Evolutionary conservation across 2,888 invertebrate species (phyloP).

Genomic region (Alviniconcha strummeri): DNA sequence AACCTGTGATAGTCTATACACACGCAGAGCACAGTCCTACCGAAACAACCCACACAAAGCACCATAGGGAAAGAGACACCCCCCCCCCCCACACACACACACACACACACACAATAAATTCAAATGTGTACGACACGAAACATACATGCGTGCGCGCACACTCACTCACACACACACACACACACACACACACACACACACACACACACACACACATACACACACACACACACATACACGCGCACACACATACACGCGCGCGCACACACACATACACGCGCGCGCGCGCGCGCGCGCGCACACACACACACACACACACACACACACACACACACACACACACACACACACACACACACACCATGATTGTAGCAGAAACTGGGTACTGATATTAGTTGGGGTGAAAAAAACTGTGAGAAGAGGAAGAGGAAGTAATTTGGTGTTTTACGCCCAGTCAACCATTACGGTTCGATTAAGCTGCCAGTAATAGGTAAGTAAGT

Average conservation of each 20-base stretch:
- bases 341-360: conserved; percentile 12
- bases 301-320: conserved; percentile 27
- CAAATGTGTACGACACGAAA: not conserved
- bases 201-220: conserved; percentile 5
- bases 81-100: not conserved
- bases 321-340: conserved; percentile 25
- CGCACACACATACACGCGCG: not conserved
- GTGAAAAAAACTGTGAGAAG: no score
- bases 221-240: not conserved
- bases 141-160: not conserved
- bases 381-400: no score
- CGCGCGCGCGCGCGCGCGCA: not conserved
- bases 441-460: no score
- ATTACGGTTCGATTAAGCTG: no score
- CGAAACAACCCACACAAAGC: not conserved
- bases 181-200: conserved; percentile 2
- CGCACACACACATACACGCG: not conserved
- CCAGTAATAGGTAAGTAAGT: no score
- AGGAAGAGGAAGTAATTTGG: no score
- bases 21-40: not conserved
- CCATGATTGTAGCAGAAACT: not conserved
- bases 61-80: not conserved
- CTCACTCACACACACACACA: conserved; percentile 3
- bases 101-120: not conserved
- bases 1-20: not conserved